A percentile compares a stretch with the other conserved stretches of the same genome.
Conservation (phyloP, 2,888 invertebrate genomes). For the Andrena flavipes region DNA sequence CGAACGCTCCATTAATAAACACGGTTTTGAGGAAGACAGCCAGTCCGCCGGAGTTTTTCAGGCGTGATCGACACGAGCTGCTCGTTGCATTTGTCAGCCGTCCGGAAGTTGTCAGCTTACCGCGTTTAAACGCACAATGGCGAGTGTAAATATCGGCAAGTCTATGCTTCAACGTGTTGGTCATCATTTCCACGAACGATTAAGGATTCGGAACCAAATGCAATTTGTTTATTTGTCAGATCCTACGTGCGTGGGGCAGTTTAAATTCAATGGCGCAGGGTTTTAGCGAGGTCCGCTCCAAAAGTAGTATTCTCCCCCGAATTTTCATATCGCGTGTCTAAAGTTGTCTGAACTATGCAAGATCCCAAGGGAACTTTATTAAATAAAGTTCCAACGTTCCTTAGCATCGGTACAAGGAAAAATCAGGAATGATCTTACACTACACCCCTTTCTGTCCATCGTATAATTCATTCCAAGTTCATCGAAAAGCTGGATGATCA, state of each 20-base stretch:
- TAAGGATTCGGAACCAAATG: not conserved
- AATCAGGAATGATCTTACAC: too few species aligned
- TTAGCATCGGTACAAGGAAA: too few species aligned
- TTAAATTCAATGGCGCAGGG: not conserved
- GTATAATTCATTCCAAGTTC: too few species aligned
- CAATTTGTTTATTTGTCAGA: not conserved
- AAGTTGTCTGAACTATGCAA: too few species aligned
- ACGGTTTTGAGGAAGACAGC: constrained; percentile 47
- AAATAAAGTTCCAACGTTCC: too few species aligned
- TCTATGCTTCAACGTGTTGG: not conserved
- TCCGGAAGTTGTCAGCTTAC: not conserved
- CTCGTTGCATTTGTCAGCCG: constrained; percentile 15
- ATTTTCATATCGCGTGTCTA: too few species aligned
- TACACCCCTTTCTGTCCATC: too few species aligned
- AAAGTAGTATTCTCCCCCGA: too few species aligned
- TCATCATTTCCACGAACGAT: constrained; percentile 5
- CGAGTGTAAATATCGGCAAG: not conserved
- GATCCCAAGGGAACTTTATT: too few species aligned
- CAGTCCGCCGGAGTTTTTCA: constrained; percentile 35
- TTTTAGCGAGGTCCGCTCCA: too few species aligned
- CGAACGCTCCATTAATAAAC: constrained; percentile 65
- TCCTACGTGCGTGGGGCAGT: not conserved
- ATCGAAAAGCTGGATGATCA: not conserved
- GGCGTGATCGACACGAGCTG: constrained; percentile 4
- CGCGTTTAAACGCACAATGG: not conserved